These are phyloP conservation scores for Falco novaeseelandiae DNA, from an alignment of 2,797 vertebrate species.

Conservation along the genomic window DNA sequence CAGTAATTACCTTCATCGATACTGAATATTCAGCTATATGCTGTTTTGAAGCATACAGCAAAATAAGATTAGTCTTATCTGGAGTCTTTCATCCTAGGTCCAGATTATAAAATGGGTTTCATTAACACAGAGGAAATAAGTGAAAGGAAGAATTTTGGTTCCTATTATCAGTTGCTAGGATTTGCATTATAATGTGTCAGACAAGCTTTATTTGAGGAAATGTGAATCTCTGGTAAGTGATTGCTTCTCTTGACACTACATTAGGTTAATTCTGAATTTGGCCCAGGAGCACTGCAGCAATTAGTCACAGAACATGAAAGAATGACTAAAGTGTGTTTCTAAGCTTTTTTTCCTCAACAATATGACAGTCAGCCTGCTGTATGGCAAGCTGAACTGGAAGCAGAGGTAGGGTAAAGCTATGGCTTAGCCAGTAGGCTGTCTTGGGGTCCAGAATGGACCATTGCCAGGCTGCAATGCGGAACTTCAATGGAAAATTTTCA, in stretches of 20 bases:
- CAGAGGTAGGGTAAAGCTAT: neutral
- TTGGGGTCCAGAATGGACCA: rapidly evolving
- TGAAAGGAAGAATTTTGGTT: neutral
- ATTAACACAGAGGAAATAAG: neutral
- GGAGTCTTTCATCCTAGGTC: neutral
- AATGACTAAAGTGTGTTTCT: neutral
- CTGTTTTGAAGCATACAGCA: neutral
- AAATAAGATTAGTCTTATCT: neutral
- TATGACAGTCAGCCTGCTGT: neutral
- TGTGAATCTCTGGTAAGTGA: rapidly evolving
- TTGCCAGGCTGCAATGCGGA: neutral
- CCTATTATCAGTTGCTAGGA: neutral
- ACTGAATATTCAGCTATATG: neutral
- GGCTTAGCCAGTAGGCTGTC: neutral
- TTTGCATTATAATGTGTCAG: neutral
- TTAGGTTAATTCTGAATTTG: neutral
- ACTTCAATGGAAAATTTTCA: neutral
- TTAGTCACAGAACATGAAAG: neutral
- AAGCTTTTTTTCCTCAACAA: neutral
- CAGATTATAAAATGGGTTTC: neutral
- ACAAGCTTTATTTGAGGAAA: neutral
- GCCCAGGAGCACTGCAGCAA: neutral
- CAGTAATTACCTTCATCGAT: neutral
- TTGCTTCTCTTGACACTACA: neutral
- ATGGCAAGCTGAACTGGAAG: neutral